A percentile compares a stretch with the other conserved stretches of the same genome.
Conservation (phyloP, 2,113 vertebrate genomes). For the Octodon degus region DNA sequence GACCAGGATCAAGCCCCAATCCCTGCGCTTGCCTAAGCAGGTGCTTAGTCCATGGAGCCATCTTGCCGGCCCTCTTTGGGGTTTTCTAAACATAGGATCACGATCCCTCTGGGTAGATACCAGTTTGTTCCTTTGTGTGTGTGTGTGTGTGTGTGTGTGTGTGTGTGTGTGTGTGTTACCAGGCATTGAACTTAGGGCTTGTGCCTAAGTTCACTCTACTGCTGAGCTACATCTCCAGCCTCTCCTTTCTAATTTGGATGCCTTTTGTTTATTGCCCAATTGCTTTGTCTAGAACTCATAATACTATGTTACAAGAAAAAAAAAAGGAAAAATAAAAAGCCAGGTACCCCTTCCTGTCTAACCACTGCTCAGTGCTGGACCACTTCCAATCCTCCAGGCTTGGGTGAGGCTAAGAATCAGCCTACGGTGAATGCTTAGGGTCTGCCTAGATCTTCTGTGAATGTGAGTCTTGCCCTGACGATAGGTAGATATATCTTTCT, state of each 20-base stretch:
- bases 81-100: not conserved
- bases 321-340: not conserved
- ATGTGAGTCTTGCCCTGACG: not conserved
- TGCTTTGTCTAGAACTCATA: not conserved
- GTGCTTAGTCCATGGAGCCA: not conserved
- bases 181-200: not conserved
- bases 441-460: not conserved
- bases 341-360: not conserved
- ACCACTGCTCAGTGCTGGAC: not conserved
- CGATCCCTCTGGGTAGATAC: not conserved
- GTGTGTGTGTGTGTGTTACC: not conserved
- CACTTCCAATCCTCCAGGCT: not conserved
- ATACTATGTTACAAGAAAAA: not conserved
- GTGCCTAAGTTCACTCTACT: not conserved
- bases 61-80: not conserved
- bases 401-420: not conserved
- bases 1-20: too few relatives aligned
- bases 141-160: too few relatives aligned
- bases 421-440: not conserved
- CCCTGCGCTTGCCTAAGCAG: too few relatives aligned
- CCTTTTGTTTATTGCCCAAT: not conserved
- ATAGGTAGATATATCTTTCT: not conserved
- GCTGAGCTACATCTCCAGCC: not conserved
- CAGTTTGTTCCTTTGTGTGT: not conserved
- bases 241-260: not conserved